Conservation (phyloP, 2,797 vertebrate species). For the Falco rusticolus region DNA sequence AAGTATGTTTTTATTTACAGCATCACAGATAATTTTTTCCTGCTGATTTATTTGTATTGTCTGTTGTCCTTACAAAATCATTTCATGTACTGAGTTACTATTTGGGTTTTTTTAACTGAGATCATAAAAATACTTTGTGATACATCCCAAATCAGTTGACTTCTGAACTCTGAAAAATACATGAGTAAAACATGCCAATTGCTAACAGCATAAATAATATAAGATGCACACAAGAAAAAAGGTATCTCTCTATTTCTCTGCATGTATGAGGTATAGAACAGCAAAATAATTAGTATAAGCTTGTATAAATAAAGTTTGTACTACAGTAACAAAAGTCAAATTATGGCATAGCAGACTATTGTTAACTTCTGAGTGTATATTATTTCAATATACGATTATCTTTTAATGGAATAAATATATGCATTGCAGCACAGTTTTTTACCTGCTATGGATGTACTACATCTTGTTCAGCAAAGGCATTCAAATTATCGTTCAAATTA, state of each 20-base stretch:
- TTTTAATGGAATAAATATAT: background rate
- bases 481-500: background rate
- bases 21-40: background rate
- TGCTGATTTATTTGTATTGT: background rate
- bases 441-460: background rate
- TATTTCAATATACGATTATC: background rate
- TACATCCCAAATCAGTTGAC: background rate
- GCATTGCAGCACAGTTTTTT: background rate
- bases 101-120: background rate
- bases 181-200: background rate
- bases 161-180: background rate
- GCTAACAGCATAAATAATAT: background rate
- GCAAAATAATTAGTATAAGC: background rate
- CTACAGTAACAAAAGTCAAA: background rate
- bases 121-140: background rate
- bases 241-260: background rate
- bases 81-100: background rate
- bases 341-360: background rate
- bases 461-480: background rate
- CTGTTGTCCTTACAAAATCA: background rate
- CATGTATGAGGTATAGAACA: background rate
- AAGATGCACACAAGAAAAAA: background rate
- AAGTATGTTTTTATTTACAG: background rate
- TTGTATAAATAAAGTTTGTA: background rate
- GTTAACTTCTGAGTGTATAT: background rate